Evolutionary conservation across 2,888 invertebrate genomes (phyloP), one percentile per base, ranked within the genome.

Genomic region (Lissonota sp.): DNA sequence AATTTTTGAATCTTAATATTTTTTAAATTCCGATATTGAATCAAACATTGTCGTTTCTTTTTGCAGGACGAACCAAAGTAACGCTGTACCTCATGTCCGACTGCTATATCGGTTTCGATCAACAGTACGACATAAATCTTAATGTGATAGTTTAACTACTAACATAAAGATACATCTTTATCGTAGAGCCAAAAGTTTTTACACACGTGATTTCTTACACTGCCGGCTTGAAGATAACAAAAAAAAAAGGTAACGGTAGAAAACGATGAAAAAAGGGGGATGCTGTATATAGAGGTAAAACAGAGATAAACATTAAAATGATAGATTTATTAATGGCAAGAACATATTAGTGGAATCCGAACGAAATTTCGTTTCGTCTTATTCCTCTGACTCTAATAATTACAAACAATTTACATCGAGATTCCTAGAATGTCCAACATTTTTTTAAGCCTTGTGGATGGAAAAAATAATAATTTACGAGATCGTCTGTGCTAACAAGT

Each of bases 71-170:
- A n/a, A 93, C 95, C 60, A 95, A 95, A 83, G 95, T 97, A 90
- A 96, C 96, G 0, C 91, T 98, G 26, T 98, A 97, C 92, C 91
- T 99, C 70, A 95, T 99, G 94, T 98, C 98, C 62, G 99, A 99
- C 93, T 96, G 96, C 81, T 98, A 99, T 89, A 94, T 99, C 84
- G 99, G 99, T 1, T 93, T 99, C 40, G 99, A 99, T 93, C 99
- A 99, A 91, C 98, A 99, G 89, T 98, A 95, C 87, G 93, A 94
- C 83, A 86, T 96, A 74, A 86, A 90, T 70, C 84, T 94, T 46
- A 93, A 94, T 82, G 90, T 94, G 76, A 89, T 87, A 84, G 66
- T 75, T 51, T 83, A 81, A 83, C 49, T 70, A 37, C 58, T 58
- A n/a, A 3, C 26, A 26, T 3, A 26, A 1, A 26, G 26, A 26